Evolutionary conservation across 2,888 invertebrate genomes (phyloP).

Genomic region (Ceraclea dissimilis): DNA sequence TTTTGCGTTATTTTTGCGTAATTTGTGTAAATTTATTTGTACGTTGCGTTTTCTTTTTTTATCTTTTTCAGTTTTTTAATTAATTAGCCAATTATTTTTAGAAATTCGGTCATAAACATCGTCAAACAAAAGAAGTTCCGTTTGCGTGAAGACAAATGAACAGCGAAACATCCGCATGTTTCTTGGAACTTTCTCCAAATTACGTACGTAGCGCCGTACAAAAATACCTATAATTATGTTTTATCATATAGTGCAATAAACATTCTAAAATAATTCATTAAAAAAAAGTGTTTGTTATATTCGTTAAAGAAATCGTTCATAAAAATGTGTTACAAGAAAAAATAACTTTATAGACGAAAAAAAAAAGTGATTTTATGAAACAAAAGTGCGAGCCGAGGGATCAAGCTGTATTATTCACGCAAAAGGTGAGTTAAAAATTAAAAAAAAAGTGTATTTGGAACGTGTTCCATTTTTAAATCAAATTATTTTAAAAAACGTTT

Average conservation of each 20-base stretch:
- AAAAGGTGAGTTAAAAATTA: too few relatives aligned
- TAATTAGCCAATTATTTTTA: neutral
- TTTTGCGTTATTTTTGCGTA: too few relatives aligned
- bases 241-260: neutral
- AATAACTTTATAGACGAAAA: too few relatives aligned
- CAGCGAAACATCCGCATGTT: neutral
- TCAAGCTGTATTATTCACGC: too few relatives aligned
- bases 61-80: too few relatives aligned
- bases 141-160: neutral
- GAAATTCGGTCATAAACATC: neutral
- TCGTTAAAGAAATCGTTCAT: neutral
- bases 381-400: neutral
- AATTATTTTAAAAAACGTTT: neutral
- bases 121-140: neutral
- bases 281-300: neutral
- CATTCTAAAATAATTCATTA: neutral
- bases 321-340: constrained; percentile 2
- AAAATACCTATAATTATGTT: neutral
- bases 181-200: neutral
- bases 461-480: neutral
- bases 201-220: neutral
- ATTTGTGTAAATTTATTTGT: too few relatives aligned
- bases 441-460: neutral
- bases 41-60: too few relatives aligned
- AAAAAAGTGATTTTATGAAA: neutral